Percentiles rank a stretch among this genome's conserved stretches.
phyloP scores from a whole-genome alignment of 2,113 vertebrate genomes.

The Todiramphus saurophagus region DNA sequence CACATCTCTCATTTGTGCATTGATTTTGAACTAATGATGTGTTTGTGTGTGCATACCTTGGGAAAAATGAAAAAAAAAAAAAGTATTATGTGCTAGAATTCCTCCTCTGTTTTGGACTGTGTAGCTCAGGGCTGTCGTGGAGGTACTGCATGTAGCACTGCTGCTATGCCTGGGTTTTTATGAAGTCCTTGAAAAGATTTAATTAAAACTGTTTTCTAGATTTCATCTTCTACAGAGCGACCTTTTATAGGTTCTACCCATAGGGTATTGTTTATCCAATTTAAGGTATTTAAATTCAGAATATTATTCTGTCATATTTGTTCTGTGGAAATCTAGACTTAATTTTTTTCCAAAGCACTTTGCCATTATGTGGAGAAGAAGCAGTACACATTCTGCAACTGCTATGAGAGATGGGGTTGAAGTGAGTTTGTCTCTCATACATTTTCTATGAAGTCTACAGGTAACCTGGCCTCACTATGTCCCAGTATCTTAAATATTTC shows the following conservation, averaged over 20 bases:
- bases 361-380: not conserved
- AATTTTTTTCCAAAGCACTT: not conserved
- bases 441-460: not conserved
- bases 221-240: slow-evolving; percentile 7
- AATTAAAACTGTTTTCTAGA: slow-evolving; percentile 55
- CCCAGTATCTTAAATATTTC: not conserved
- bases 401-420: not conserved
- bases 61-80: not conserved
- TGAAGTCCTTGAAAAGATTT: slow-evolving; percentile 41
- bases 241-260: not conserved
- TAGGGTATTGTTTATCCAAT: slow-evolving; percentile 6
- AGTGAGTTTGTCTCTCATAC: not conserved
- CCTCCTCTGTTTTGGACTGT: not conserved
- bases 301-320: slow-evolving; percentile 5
- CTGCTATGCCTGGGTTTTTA: slow-evolving; percentile 30
- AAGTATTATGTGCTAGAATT: not conserved
- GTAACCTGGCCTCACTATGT: not conserved
- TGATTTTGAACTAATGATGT: slow-evolving; percentile 37
- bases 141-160: not conserved
- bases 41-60: not conserved
- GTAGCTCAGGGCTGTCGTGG: not conserved
- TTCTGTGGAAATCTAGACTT: not conserved
- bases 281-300: slow-evolving; percentile 18
- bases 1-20: slow-evolving; percentile 32
- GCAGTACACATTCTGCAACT: not conserved